Conservation (phyloP, 2,113 vertebrate species). For the Sylvilagus bachmani region DNA sequence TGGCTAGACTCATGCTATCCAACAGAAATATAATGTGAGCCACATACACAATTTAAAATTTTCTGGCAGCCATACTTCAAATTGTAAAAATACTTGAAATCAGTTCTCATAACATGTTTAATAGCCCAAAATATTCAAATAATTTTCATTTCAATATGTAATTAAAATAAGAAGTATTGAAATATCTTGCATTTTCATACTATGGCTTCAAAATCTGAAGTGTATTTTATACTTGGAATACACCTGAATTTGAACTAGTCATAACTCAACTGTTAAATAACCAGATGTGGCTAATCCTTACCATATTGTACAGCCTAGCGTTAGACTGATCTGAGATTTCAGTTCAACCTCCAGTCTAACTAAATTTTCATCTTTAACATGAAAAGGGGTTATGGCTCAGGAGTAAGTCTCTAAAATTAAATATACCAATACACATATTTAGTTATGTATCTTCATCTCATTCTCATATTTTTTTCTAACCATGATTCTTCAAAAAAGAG, state of each 20-base stretch:
- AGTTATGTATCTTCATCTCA: not conserved
- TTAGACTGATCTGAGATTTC: conserved; percentile 12
- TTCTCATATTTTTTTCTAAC: conserved; percentile 24
- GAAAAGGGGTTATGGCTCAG: not conserved
- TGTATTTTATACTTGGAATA: not conserved
- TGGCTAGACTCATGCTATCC: not conserved
- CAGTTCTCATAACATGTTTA: conserved; percentile 23
- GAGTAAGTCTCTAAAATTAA: conserved; percentile 42
- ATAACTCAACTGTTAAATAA: conserved; percentile 27
- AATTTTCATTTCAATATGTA: not conserved
- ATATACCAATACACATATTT: not conserved
- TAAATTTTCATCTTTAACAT: not conserved
- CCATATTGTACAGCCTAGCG: not conserved
- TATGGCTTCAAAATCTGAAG: not conserved
- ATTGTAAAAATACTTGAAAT: conserved; percentile 51
- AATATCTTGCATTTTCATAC: not conserved
- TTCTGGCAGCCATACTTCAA: not conserved
- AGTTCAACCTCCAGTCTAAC: conserved; percentile 4
- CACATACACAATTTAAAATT: not conserved
- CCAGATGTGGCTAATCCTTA: not conserved
- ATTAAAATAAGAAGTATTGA: conserved; percentile 38
- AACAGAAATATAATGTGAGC: not conserved
- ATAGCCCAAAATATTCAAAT: not conserved
- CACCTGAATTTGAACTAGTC: not conserved
- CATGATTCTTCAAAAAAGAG: conserved; percentile 35